Percentiles rank a stretch among this genome's conserved stretches.
These are phyloP conservation scores for Acropternis orthonyx DNA, from an alignment of 2,797 vertebrate genomes.

Conservation along the genomic window DNA sequence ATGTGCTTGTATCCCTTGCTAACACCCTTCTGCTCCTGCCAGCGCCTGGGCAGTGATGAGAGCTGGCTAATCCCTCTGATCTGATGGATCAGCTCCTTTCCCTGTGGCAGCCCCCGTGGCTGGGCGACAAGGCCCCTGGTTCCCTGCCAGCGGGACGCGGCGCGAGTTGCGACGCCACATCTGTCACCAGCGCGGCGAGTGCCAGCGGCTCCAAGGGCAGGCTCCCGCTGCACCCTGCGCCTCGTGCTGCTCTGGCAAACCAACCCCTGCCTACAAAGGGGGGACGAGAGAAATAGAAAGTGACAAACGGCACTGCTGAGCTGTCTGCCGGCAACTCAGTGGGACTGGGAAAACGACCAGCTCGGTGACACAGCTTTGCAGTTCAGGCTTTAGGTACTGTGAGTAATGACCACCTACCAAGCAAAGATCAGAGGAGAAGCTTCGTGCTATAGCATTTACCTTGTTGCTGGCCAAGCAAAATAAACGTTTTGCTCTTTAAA, in stretches of 20 bases:
- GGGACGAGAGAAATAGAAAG: neutral
- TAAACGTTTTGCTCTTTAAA: neutral
- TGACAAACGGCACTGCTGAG: neutral
- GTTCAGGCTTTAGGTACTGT: neutral
- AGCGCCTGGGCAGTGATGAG: accelerated
- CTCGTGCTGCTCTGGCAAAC: accelerated
- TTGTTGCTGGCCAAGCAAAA: slow-evolving; percentile 24
- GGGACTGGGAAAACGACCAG: accelerated
- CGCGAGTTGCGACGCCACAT: accelerated
- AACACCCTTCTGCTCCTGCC: accelerated
- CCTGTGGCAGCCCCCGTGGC: accelerated
- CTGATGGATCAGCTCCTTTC: neutral
- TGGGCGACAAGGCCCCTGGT: neutral
- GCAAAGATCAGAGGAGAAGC: neutral
- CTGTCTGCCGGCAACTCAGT: neutral
- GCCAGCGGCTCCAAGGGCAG: neutral
- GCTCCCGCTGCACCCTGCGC: accelerated
- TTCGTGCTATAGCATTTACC: neutral
- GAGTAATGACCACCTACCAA: neutral
- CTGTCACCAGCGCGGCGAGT: neutral
- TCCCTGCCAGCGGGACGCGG: accelerated
- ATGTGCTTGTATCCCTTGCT: neutral
- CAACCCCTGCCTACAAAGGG: neutral
- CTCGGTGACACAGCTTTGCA: neutral
- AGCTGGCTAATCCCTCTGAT: neutral